These are phyloP conservation scores for Staurois parvus DNA, from an alignment of 2,797 vertebrate species.

Conservation along the genomic window DNA sequence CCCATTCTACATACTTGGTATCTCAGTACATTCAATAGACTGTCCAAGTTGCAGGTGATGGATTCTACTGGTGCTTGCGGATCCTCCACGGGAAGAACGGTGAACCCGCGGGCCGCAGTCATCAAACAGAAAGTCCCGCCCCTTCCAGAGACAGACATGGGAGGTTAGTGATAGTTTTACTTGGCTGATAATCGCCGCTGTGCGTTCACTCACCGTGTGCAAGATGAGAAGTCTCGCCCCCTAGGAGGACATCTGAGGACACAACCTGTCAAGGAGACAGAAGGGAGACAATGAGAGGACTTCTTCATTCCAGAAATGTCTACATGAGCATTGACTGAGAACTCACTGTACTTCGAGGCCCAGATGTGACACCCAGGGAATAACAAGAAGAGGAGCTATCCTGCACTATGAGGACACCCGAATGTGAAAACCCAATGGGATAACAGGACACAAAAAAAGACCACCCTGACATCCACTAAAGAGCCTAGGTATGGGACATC, in stretches of 20 bases:
- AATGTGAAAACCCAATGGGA: too few species aligned
- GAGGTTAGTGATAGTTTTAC: neutral
- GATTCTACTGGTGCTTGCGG: constrained; percentile 75
- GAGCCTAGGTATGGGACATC: too few species aligned
- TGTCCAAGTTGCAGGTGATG: constrained; percentile 88
- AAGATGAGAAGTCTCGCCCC: constrained; percentile 87
- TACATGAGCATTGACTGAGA: too few species aligned
- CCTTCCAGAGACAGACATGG: constrained; percentile 72
- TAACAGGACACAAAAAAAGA: too few species aligned
- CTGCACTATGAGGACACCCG: too few species aligned
- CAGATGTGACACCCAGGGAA: too few species aligned
- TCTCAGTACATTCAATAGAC: constrained; percentile 82
- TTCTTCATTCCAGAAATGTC: too few species aligned
- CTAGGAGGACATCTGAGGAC: constrained; percentile 85
- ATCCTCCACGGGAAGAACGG: constrained; percentile 83
- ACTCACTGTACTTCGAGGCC: too few species aligned
- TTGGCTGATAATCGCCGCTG: neutral
- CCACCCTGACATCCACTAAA: too few species aligned
- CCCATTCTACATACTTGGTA: constrained; percentile 72
- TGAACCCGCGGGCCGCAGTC: constrained; percentile 90
- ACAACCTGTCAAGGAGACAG: constrained; percentile 81
- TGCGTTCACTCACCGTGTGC: constrained; percentile 83
- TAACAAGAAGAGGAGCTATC: too few species aligned
- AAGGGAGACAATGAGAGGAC: too few species aligned
- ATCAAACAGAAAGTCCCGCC: constrained; percentile 91